A percentile compares a stretch with the other conserved stretches of the same genome.
Conservation (phyloP, 2,797 vertebrate species). For the Pelobates cultripes region DNA sequence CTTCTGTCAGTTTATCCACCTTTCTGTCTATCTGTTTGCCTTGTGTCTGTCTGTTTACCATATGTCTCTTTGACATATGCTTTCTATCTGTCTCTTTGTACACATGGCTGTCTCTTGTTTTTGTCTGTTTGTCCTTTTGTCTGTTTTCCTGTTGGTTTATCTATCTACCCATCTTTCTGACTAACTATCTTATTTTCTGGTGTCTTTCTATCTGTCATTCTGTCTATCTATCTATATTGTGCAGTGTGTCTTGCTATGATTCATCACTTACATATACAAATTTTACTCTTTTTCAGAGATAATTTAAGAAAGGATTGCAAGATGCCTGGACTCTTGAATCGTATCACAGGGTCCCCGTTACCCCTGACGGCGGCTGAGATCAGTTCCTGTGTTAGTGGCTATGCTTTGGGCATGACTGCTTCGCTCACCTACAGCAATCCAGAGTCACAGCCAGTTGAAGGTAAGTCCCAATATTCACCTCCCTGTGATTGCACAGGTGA, state of each 20-base stretch:
- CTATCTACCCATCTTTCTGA: background rate
- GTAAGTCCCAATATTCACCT: slow-evolving; percentile 66
- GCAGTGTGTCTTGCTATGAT: too few relatives aligned
- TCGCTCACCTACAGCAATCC: slow-evolving; percentile 92
- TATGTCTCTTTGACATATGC: background rate
- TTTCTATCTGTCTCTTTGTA: too few relatives aligned
- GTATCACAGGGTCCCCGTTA: slow-evolving; percentile 73
- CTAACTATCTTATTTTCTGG: background rate
- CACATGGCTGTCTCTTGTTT: too few relatives aligned
- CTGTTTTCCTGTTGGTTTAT: background rate
- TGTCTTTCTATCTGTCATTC: background rate
- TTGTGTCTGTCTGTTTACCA: background rate
- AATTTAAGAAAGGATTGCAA: slow-evolving; percentile 34
- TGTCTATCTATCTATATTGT: background rate
- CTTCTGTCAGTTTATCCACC: too few relatives aligned
- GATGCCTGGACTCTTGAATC: slow-evolving; percentile 94
- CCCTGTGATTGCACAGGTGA: too few relatives aligned
- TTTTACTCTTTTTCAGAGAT: background rate
- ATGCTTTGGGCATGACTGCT: slow-evolving; percentile 89
- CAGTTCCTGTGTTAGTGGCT: slow-evolving; percentile 90
- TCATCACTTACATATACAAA: background rate
- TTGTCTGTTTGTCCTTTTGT: too few relatives aligned
- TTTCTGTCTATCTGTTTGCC: background rate
- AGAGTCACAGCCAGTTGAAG: slow-evolving; percentile 87
- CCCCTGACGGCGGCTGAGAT: slow-evolving; percentile 87